Evolutionary conservation across 2,888 invertebrate species (phyloP).

Genomic region (Apamea anceps): DNA sequence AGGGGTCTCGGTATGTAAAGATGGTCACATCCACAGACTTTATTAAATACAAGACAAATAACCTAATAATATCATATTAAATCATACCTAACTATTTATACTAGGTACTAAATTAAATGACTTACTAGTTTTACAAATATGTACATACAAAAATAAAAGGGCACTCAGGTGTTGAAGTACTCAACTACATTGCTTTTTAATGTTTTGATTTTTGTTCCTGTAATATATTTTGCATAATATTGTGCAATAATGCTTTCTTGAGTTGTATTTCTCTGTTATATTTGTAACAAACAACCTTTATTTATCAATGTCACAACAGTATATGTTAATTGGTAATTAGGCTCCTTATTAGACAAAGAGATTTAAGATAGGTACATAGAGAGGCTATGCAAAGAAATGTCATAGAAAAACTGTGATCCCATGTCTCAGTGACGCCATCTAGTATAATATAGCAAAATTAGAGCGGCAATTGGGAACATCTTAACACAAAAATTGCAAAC

Average conservation of each 20-base stretch:
- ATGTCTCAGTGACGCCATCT: no score
- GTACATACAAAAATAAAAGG: not conserved
- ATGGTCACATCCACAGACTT: no score
- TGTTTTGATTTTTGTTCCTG: not conserved
- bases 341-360: no score
- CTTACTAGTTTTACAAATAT: not conserved
- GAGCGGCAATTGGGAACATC: no score
- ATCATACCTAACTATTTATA: not conserved
- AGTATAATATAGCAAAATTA: no score
- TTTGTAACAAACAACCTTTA: not conserved
- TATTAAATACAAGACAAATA: not conserved
- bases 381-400: no score
- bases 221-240: conserved; percentile 31
- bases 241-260: conserved; percentile 16
- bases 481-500: no score
- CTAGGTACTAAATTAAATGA: not conserved
- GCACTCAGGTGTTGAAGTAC: not conserved
- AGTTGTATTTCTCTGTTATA: not conserved
- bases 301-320: not conserved
- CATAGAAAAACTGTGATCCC: no score
- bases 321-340: not conserved
- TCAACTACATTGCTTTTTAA: not conserved
- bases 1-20: no score
- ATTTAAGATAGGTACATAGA: no score
- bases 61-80: not conserved